Evolutionary conservation across 92 coral and sea anemone genomes (phyloP).

Genomic region (Montipora capitata): DNA sequence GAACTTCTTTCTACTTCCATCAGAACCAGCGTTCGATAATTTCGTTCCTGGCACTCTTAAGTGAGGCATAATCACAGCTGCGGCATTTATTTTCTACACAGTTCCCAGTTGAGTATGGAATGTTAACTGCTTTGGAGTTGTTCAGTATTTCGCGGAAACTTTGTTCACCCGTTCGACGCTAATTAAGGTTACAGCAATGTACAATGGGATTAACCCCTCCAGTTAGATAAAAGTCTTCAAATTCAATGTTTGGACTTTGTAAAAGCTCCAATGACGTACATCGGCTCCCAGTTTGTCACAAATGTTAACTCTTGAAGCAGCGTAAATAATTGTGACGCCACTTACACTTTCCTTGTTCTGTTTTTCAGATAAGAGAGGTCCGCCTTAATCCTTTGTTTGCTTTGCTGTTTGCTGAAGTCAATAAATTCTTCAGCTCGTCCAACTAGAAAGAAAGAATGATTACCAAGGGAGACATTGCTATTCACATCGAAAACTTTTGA

Average conservation of each 20-base stretch:
- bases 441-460: not conserved
- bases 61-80: too few species aligned
- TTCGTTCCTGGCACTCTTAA: not conserved
- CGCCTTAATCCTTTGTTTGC: not conserved
- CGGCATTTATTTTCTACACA: not conserved
- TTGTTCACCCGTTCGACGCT: not conserved
- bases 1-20: slow-evolving; percentile 13
- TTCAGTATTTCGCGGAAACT: not conserved
- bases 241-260: slow-evolving; percentile 38
- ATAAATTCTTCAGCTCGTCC: not conserved
- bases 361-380: slow-evolving; percentile 31
- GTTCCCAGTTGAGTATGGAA: not conserved
- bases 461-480: not conserved
- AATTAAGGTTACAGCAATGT: slow-evolving; percentile 24
- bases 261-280: slow-evolving; percentile 43
- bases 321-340: not conserved
- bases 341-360: not conserved
- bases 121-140: not conserved
- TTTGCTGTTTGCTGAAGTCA: not conserved
- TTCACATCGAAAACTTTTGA: slow-evolving; percentile 25
- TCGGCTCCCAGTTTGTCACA: not conserved
- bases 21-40: not conserved
- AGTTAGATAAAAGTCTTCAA: slow-evolving; percentile 33
- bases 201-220: slow-evolving; percentile 21
- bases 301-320: slow-evolving; percentile 10